Evolutionary conservation across 2,113 vertebrate species (phyloP).

Genomic region (Globicephala melas): DNA sequence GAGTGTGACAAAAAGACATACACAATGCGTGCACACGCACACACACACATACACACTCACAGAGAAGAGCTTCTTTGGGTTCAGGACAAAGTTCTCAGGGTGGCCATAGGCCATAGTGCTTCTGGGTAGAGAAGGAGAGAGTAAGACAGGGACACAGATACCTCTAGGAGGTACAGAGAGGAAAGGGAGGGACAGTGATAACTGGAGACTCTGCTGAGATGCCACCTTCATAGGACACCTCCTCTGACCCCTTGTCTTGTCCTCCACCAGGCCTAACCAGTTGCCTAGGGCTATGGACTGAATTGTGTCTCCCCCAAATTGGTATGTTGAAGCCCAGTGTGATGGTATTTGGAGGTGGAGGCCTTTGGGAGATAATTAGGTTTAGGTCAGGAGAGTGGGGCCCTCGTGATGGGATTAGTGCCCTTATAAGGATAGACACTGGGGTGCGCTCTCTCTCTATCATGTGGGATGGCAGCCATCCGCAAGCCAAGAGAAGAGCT

Average conservation of each 20-base stretch:
- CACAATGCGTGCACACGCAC: accelerated
- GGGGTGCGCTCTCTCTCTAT: neutral
- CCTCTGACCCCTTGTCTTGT: neutral
- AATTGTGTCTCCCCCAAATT: neutral
- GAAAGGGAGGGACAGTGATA: neutral
- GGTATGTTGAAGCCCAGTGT: neutral
- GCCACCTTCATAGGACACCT: neutral
- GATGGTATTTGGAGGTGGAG: too few species aligned
- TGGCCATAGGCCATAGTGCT: neutral
- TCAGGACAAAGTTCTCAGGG: neutral
- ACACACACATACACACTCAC: neutral
- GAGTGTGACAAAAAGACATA: neutral
- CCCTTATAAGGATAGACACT: neutral
- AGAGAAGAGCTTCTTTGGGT: neutral
- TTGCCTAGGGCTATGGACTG: neutral
- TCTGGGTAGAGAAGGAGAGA: neutral
- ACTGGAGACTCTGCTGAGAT: neutral
- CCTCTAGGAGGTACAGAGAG: neutral
- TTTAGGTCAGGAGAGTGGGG: neutral
- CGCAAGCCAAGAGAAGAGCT: neutral
- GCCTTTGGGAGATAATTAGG: neutral
- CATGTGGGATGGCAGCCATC: neutral
- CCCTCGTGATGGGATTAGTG: neutral
- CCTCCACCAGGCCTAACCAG: neutral
- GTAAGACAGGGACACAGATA: accelerated